Conservation (phyloP, 2,113 vertebrate genomes). For the Elaphurus davidianus region DNA sequence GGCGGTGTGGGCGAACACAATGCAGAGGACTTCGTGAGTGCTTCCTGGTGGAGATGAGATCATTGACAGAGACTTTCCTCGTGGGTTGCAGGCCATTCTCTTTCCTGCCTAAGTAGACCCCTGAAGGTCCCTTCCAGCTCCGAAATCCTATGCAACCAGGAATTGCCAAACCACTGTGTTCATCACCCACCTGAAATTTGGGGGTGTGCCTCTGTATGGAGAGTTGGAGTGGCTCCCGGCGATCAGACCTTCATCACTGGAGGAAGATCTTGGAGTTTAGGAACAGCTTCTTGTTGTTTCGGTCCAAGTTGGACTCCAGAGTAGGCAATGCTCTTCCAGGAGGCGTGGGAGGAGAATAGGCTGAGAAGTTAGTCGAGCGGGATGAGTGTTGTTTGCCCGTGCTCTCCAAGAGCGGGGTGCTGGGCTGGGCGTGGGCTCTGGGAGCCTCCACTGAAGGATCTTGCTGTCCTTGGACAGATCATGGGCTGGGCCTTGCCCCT, state of each 20-base stretch:
- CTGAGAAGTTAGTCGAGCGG: conserved; percentile 51
- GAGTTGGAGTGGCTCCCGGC: not conserved
- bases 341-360: conserved; percentile 37
- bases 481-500: not conserved
- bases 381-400: not conserved
- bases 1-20: conserved; percentile 26
- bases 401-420: not conserved
- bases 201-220: not conserved
- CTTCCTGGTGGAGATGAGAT: not conserved
- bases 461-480: not conserved
- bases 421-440: not conserved
- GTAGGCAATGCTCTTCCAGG: conserved; percentile 32
- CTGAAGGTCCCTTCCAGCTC: not conserved
- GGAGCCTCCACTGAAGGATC: not conserved
- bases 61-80: not conserved
- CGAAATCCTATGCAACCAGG: not conserved
- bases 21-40: not conserved
- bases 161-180: not conserved
- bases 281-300: conserved; percentile 42
- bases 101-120: not conserved
- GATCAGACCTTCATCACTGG: not conserved
- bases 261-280: not conserved
- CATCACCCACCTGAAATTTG: not conserved
- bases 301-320: conserved; percentile 3
- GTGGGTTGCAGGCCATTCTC: not conserved